A percentile compares a stretch with the other conserved stretches of the same genome.
Evolutionary conservation across 2,797 vertebrate genomes (phyloP).

Genomic region (Halcyon smyrnensis): DNA sequence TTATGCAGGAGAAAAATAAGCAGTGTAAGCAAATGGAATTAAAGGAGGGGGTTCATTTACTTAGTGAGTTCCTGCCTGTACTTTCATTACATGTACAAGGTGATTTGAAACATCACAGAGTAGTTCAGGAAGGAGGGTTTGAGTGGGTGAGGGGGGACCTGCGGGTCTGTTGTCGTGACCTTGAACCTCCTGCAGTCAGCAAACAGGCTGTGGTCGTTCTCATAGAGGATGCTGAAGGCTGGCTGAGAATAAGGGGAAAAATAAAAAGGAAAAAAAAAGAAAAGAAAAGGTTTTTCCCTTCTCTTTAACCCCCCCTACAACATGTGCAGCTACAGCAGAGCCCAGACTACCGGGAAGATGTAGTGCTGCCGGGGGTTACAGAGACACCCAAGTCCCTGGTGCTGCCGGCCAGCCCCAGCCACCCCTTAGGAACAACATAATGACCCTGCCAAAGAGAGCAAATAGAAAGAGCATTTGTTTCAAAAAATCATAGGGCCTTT

Average conservation of each 20-base stretch:
- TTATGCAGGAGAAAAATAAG: constrained; percentile 16
- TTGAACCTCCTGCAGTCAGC: not conserved
- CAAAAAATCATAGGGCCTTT: not conserved
- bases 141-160: rapidly evolving
- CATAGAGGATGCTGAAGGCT: not conserved
- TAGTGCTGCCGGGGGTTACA: rapidly evolving
- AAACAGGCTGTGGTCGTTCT: rapidly evolving
- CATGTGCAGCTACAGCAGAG: rapidly evolving
- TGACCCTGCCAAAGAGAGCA: not conserved
- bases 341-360: not conserved
- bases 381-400: rapidly evolving
- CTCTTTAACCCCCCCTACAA: not conserved
- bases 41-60: constrained; percentile 5
- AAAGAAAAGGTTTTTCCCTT: rapidly evolving
- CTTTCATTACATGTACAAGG: not conserved
- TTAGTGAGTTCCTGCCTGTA: not conserved
- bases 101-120: not conserved
- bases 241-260: rapidly evolving
- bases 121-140: not conserved
- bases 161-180: not conserved
- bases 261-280: not conserved
- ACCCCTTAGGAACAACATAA: not conserved
- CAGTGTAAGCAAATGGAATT: constrained; percentile 4
- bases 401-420: not conserved
- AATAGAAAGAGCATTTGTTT: not conserved